Base-by-base conservation (phyloP, 2,888 invertebrate species). In the Chrysina gloriosa region DNA sequence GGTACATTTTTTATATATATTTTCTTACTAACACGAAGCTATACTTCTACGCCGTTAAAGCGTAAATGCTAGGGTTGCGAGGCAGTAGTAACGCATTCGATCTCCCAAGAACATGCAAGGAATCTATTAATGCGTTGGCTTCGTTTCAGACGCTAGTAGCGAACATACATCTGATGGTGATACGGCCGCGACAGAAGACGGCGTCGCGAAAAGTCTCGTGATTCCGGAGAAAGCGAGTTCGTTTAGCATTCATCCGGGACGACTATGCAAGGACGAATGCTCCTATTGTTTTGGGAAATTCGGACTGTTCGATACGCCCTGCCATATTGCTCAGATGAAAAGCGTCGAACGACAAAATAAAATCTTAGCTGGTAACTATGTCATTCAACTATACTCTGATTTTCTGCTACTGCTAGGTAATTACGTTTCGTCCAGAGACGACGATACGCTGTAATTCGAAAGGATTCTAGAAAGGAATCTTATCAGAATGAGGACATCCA, bases 191-290 rank as follows among this genome's bases (percentile, higher is more conserved):
- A 83, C 84, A 5, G 80, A 82, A 0, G 83, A 83, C 66, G 79
- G 80, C 0, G 85, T 88, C 75, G 87, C 86, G 1, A 85, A 89
- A 65, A 87, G 87, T 74, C 87, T 94, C 76, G 92, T 94, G 66
- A 94, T 95, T 74, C 94, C 94, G 0, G 94, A 95, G 83, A 94
- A 94, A 82, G 93, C 93, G 0, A 93, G 93, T 5, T 94, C 94
- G 0, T 94, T 94, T 82, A 92, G 92, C 77, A 93, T 94, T 76
- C 94, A 94, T 83, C 94, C 94, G 0, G 93, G 90, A 0, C 84
- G 94, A 6, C 83, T 93, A 58, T 95, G 94, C 79, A 90, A 90
- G 80, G 94, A 94, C 83, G 93, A 94, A 76, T 95, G 95, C 79
- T 92, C 91, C 78, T 94, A 94, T 80, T 95, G 95, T 78, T 93